Percentiles rank a stretch among this genome's conserved stretches.
Conservation (phyloP, 2,888 invertebrate genomes). For the Icerya purchasi region DNA sequence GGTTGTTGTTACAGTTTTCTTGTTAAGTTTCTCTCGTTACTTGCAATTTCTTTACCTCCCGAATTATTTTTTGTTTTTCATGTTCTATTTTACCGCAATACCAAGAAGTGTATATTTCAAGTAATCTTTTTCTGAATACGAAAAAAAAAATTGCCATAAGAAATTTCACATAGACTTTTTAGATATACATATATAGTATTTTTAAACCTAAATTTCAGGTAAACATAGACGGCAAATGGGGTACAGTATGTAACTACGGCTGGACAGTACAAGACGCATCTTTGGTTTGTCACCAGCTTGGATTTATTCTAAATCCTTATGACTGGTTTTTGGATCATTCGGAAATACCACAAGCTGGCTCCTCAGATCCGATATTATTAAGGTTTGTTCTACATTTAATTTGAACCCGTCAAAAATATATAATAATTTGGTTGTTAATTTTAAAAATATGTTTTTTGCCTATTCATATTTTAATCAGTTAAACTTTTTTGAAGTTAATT, state of each 20-base stretch:
- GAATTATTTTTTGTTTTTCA: too few species aligned
- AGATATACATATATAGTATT: neutral
- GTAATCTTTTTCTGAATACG: too few species aligned
- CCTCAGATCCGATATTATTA: conserved; percentile 49
- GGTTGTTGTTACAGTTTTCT: too few species aligned
- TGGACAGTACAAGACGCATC: conserved; percentile 86
- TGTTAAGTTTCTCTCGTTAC: too few species aligned
- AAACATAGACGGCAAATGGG: conserved; percentile 70
- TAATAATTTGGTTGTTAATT: too few species aligned
- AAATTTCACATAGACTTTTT: neutral
- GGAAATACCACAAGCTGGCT: conserved; percentile 58
- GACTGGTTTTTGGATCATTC: conserved; percentile 70
- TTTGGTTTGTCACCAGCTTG: conserved; percentile 84
- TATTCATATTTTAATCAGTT: too few species aligned
- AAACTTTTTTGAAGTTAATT: too few species aligned
- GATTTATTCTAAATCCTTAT: conserved; percentile 72
- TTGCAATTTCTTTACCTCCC: too few species aligned
- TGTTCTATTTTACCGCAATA: too few species aligned
- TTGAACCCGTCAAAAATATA: too few species aligned
- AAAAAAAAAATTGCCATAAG: too few species aligned
- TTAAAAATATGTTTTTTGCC: neutral
- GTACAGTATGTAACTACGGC: conserved; percentile 88
- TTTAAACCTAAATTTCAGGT: conserved; percentile 35
- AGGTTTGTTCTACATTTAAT: conserved; percentile 23
- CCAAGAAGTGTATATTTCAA: too few species aligned